These are phyloP conservation scores for Leptopilina syphax DNA, from an alignment of 2,888 invertebrate species.

Conservation along the genomic window DNA sequence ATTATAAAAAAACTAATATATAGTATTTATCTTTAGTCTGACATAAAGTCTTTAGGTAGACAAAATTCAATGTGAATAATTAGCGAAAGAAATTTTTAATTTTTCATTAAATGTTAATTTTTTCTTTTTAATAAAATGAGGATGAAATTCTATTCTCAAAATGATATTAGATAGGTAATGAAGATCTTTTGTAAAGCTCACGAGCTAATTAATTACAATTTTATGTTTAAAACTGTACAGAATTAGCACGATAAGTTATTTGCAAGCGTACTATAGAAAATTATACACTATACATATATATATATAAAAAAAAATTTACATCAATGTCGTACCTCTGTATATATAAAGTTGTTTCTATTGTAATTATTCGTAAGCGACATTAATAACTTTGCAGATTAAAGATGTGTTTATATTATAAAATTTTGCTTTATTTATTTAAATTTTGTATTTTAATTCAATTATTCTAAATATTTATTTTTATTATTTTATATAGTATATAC, in stretches of 20 bases:
- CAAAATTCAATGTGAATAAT: conserved; percentile 13
- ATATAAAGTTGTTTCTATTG: conserved; percentile 64
- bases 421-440: background rate
- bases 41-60: background rate
- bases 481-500: too few species aligned
- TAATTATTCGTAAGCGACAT: conserved; percentile 58
- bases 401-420: conserved; percentile 64
- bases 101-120: background rate
- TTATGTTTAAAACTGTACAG: conserved; percentile 12
- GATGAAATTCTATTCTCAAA: background rate
- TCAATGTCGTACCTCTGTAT: conserved; percentile 67
- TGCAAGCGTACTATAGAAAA: conserved; percentile 34
- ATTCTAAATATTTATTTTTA: too few species aligned
- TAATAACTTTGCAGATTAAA: conserved; percentile 66
- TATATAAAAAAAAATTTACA: conserved; percentile 53
- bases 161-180: conserved; percentile 12
- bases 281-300: background rate
- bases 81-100: background rate
- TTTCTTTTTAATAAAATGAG: background rate
- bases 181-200: conserved; percentile 19
- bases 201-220: conserved; percentile 42
- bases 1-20: conserved; percentile 33
- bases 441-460: too few species aligned
- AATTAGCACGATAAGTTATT: conserved; percentile 26
- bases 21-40: background rate